A percentile compares a stretch with the other conserved stretches of the same genome.
Evolutionary conservation across 1,140 invertebrate genomes (phyloP).

Genomic region (Cydia pomonella): DNA sequence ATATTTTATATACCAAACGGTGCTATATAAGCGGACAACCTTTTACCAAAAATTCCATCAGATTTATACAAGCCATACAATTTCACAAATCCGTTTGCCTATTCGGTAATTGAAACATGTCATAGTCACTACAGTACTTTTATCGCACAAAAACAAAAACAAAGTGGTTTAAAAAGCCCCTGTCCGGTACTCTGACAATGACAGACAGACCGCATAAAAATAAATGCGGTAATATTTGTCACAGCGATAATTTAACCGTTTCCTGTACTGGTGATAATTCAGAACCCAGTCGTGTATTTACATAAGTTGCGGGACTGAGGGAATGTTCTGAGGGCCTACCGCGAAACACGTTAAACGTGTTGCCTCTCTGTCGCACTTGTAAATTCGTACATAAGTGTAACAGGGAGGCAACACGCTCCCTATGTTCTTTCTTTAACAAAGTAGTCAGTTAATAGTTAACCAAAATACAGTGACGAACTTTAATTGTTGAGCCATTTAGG

Average conservation of each 20-base stretch:
- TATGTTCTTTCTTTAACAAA: too few species aligned
- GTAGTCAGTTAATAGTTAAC: too few species aligned
- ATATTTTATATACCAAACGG: background rate
- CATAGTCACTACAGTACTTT: background rate
- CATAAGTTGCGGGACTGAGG: background rate
- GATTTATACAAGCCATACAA: too few species aligned
- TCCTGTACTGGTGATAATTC: slow-evolving; percentile 4
- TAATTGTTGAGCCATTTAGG: too few species aligned
- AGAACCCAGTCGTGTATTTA: background rate
- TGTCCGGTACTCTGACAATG: background rate
- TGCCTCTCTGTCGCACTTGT: too few species aligned
- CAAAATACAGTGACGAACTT: too few species aligned
- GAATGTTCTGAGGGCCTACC: too few species aligned
- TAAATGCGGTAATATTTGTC: slow-evolving; percentile 17
- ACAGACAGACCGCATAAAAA: background rate
- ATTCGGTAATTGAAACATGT: background rate
- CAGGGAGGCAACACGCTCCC: too few species aligned
- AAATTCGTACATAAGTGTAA: too few species aligned
- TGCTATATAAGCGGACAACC: background rate
- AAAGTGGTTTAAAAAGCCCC: background rate
- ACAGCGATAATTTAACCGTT: background rate
- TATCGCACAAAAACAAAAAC: background rate
- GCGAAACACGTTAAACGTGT: too few species aligned
- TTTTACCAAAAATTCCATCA: background rate
- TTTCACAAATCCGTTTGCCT: background rate